Percentiles rank a stretch among this genome's conserved stretches.
These are phyloP conservation scores for Fistularia tabacaria DNA, from an alignment of 2,797 vertebrate species.

Conservation along the genomic window DNA sequence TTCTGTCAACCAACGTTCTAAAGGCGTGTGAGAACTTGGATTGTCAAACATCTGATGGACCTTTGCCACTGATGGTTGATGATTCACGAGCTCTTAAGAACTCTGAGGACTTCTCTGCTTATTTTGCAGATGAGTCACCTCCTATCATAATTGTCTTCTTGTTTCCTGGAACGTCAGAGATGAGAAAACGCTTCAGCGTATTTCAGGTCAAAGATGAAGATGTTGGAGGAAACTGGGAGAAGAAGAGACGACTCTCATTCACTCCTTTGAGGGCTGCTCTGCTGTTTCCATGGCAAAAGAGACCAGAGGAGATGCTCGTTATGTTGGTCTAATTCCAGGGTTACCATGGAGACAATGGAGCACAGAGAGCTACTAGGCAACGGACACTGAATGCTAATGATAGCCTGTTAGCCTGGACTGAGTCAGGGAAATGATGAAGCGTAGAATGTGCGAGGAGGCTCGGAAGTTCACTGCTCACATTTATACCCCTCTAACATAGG, in stretches of 20 bases:
- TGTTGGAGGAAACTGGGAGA: background rate
- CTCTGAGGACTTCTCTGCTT: too few species aligned
- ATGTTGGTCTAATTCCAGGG: conserved; percentile 33
- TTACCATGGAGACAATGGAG: conserved; percentile 38
- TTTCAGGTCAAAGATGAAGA: too few species aligned
- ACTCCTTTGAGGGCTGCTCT: conserved; percentile 15
- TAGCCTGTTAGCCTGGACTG: background rate
- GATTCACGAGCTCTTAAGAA: too few species aligned
- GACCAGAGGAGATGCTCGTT: conserved; percentile 50
- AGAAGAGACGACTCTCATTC: background rate
- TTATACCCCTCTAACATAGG: background rate
- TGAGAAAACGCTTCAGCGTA: too few species aligned
- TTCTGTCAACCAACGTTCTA: too few species aligned
- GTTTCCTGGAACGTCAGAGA: too few species aligned
- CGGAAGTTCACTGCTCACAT: background rate
- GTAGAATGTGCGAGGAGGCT: background rate
- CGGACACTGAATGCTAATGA: conserved; percentile 35
- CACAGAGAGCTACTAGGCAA: conserved; percentile 1
- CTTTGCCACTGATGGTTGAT: too few species aligned
- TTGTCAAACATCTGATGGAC: too few species aligned
- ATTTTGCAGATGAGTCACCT: too few species aligned
- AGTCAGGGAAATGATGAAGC: too few species aligned
- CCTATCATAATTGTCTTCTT: too few species aligned
- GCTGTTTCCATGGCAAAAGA: conserved; percentile 46
- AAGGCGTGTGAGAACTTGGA: too few species aligned